phyloP scores from a whole-genome alignment of 2,113 vertebrate genomes.

The Edolisoma coerulescens region DNA sequence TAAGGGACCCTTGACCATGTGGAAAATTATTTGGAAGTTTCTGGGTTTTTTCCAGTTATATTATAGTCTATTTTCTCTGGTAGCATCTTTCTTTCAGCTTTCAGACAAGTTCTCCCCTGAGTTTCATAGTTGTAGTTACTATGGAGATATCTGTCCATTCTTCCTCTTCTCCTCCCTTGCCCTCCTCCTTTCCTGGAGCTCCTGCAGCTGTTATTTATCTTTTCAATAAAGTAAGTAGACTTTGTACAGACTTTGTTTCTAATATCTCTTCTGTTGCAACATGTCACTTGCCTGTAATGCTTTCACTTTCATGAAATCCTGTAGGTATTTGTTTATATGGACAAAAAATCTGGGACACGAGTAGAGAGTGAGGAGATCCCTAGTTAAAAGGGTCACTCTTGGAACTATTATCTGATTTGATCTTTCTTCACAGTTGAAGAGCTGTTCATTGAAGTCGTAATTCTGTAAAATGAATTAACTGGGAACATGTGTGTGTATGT shows the following conservation, averaged over 20 bases:
- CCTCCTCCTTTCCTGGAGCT: background rate
- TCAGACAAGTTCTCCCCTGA: constrained; percentile 32
- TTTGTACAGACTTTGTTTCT: background rate
- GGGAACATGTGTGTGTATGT: background rate
- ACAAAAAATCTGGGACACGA: background rate
- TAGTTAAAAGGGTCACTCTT: background rate
- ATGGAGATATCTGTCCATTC: constrained; percentile 41
- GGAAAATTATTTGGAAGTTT: constrained; percentile 30
- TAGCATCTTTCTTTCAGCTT: constrained; percentile 37
- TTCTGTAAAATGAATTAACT: constrained; percentile 25
- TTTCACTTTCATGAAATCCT: background rate
- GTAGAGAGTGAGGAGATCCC: background rate
- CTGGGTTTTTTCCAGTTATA: background rate
- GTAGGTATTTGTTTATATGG: background rate
- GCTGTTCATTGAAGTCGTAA: background rate
- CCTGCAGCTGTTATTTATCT: constrained; percentile 10
- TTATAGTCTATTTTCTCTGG: background rate
- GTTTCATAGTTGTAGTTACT: constrained; percentile 58
- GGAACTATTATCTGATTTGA: background rate
- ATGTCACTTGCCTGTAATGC: background rate
- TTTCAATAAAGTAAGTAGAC: background rate
- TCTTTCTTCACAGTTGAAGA: constrained; percentile 3
- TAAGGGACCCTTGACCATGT: constrained; percentile 4
- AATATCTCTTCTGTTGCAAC: background rate
- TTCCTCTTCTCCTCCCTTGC: background rate